phyloP scores from a whole-genome alignment of 2,797 vertebrate species.

The Carapus acus region DNA sequence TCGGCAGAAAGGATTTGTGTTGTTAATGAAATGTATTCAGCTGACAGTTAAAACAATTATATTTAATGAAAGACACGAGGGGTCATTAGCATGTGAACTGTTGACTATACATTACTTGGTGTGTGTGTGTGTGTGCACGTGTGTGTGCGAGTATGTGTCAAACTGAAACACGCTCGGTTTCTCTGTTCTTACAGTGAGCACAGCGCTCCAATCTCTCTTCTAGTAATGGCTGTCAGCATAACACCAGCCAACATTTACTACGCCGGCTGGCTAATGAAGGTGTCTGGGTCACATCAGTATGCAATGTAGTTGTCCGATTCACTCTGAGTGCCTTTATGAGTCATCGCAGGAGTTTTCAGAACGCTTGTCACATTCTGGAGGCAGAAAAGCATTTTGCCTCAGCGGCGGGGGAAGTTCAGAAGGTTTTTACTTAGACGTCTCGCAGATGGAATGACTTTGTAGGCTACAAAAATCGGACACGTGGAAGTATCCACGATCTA shows the following conservation, averaged over 20 bases:
- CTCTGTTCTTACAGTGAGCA: conserved; percentile 53
- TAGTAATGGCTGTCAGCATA: conserved; percentile 45
- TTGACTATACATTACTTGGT: conserved; percentile 12
- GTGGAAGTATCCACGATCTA: no score
- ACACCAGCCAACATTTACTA: conserved; percentile 26
- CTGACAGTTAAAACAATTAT: neutral
- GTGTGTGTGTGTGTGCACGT: conserved; percentile 14
- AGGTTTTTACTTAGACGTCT: no score
- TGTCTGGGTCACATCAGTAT: conserved; percentile 41
- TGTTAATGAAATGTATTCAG: neutral
- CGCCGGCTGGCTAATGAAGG: conserved; percentile 10
- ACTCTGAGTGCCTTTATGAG: conserved; percentile 50
- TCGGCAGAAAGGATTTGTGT: conserved; percentile 5
- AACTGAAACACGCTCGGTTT: conserved; percentile 53
- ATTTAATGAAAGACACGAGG: conserved; percentile 17
- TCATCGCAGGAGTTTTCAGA: conserved; percentile 49
- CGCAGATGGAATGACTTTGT: no score
- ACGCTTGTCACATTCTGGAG: conserved; percentile 31
- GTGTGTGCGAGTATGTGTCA: conserved; percentile 34
- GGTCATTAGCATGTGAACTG: conserved; percentile 31
- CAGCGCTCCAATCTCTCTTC: conserved; percentile 31
- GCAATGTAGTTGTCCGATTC: conserved; percentile 39
- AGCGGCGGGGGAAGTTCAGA: no score
- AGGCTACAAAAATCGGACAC: no score
- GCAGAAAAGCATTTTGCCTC: conserved; percentile 5